Percentiles rank a stretch among this genome's conserved stretches.
Conservation (phyloP, 2,888 invertebrate genomes). For the Cynaeus angustus region DNA sequence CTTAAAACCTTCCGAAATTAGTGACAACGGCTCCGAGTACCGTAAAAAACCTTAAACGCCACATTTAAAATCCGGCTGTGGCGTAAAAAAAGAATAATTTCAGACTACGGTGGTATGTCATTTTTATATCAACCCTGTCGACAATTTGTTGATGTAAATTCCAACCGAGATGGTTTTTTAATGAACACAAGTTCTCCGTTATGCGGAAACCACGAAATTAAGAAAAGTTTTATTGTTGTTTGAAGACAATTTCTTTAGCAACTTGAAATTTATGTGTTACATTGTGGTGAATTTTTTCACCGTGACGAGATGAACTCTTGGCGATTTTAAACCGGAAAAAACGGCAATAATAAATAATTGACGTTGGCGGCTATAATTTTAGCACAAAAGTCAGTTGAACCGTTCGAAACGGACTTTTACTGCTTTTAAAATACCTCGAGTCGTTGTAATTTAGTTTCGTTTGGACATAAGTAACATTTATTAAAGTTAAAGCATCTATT, state of each 20-base stretch:
- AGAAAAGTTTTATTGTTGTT: constrained; percentile 49
- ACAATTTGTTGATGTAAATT: constrained; percentile 37
- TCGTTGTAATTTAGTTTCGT: constrained; percentile 52
- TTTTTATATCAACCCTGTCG: constrained; percentile 14
- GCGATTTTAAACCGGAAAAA: constrained; percentile 31
- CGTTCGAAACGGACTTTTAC: constrained; percentile 43
- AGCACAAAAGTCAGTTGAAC: constrained; percentile 32
- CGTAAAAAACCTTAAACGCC: no score
- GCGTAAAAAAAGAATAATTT: constrained; percentile 9
- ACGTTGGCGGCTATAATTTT: constrained; percentile 35
- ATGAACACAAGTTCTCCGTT: constrained; percentile 33
- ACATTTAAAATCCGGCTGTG: not conserved
- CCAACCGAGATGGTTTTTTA: constrained; percentile 32
- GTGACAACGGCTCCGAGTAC: no score
- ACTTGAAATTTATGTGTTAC: constrained; percentile 38
- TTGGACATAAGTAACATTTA: constrained; percentile 56
- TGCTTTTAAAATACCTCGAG: constrained; percentile 51
- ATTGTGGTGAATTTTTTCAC: constrained; percentile 34
- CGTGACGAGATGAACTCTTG: constrained; percentile 30
- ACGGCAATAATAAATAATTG: constrained; percentile 38
- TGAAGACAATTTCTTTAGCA: constrained; percentile 31
- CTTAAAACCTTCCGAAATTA: no score
- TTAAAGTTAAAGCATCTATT: constrained; percentile 55
- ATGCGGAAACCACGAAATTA: constrained; percentile 40
- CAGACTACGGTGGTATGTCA: constrained; percentile 8